phyloP scores from a whole-genome alignment of 92 coral and sea anemone genomes.

The Zoanthus gigantus region DNA sequence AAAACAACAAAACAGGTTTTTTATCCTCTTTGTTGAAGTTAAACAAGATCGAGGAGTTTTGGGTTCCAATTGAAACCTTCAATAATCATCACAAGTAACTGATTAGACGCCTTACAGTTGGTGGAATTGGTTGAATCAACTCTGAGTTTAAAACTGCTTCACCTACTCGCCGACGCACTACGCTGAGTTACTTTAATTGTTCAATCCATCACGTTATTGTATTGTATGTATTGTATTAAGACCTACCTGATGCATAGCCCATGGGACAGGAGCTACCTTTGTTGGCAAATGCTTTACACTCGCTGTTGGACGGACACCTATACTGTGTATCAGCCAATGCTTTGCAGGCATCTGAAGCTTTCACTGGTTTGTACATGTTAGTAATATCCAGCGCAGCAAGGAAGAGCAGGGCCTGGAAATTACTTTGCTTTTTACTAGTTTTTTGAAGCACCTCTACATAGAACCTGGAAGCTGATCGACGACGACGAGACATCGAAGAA shows the following conservation, averaged over 20 bases:
- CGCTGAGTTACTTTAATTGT: no score
- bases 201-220: background rate
- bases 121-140: no score
- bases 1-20: background rate
- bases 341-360: slow-evolving; percentile 68
- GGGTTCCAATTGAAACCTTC: no score
- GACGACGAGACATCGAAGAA: slow-evolving; percentile 49
- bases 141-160: no score
- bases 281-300: slow-evolving; percentile 53
- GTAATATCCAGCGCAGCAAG: slow-evolving; percentile 67
- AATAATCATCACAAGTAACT: no score
- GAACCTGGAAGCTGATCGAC: slow-evolving; percentile 69
- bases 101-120: no score
- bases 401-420: slow-evolving; percentile 52
- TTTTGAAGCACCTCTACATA: slow-evolving; percentile 71
- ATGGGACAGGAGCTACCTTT: slow-evolving; percentile 61
- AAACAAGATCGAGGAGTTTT: no score
- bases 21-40: background rate
- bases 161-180: no score
- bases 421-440: background rate
- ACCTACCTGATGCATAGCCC: slow-evolving; percentile 36
- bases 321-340: slow-evolving; percentile 57
- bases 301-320: slow-evolving; percentile 61
- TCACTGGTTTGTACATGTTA: slow-evolving; percentile 62
- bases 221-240: background rate